A percentile compares a stretch with the other conserved stretches of the same genome.
phyloP scores from a whole-genome alignment of 2,113 vertebrate genomes.

The Benitochromis conjunctus region DNA sequence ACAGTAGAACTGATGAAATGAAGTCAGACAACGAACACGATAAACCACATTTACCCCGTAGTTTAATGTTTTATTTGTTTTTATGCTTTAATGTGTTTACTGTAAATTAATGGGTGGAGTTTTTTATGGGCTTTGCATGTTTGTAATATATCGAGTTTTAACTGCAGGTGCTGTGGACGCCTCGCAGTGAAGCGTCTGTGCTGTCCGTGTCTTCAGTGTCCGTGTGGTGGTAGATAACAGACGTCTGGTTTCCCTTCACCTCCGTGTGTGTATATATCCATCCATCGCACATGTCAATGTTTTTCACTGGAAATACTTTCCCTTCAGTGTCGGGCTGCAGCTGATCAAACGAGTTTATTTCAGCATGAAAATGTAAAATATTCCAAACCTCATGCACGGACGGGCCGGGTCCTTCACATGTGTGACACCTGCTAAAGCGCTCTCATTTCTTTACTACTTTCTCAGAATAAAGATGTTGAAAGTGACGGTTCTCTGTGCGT shows the following conservation, averaged over 20 bases:
- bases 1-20: no score
- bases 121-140: not conserved
- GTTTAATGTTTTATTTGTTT: not conserved
- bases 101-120: not conserved
- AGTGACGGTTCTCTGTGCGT: not conserved
- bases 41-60: no score
- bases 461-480: conserved; percentile 25
- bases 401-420: not conserved
- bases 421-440: not conserved
- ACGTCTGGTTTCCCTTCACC: not conserved
- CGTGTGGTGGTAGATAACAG: not conserved
- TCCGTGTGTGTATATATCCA: not conserved
- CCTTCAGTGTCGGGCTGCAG: not conserved
- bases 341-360: not conserved
- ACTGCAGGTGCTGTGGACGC: not conserved
- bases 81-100: conserved; percentile 10
- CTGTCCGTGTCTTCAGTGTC: conserved; percentile 2
- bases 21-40: no score
- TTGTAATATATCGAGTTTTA: not conserved
- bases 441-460: not conserved
- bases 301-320: not conserved
- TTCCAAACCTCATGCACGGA: not conserved
- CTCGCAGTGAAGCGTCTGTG: not conserved
- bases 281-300: not conserved
- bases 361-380: not conserved